Evolutionary conservation across 2,888 invertebrate genomes (phyloP), one percentile per base, ranked within the genome.

Genomic region (Lycaena phlaeas): DNA sequence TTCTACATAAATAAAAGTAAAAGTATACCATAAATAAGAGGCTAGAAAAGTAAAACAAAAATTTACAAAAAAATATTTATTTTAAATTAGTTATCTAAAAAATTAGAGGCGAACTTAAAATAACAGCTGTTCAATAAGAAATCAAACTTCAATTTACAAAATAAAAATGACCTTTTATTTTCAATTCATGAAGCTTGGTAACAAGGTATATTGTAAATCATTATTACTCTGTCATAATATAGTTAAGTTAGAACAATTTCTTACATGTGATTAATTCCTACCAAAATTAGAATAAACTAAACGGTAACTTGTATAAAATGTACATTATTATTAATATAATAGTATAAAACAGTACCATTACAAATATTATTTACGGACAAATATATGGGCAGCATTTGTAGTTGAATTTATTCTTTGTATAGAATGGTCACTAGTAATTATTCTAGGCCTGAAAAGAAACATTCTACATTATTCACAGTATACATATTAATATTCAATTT

Each of bases 281-380:
- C 71, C 69, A 75, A 78, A 73, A 71, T 34, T 18, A 34, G 63
- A 74, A 77, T 76, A 79, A 61, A 72, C 76, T 79, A 79, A 72
- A 71, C 66, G 82, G 82, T 84, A 82, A 84, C 82, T 82, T 73
- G 79, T 84, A 79, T 81, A 82, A 81, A 81, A 78, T 76, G 72
- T 79, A 79, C 77, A 79, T 61, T 72, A 51, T 54, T 48, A 46
- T 53, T 50, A 53, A 57, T 53, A 54, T 59, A 57, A 52, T 59
- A 56, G 70, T 82, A 79, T 79, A 79, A 81, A 81, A 79, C 73
- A 74, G 77, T 81, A 74, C 67, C 69, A 74, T 72, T 59, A 69
- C 64, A 39, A 30, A 25, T 26, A 30, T 30, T 30, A 39, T 53
- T 59, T 56, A 54, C 56, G 57, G 60, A 59, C 58, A 56, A 52